Evolutionary conservation across 2,888 invertebrate species (phyloP).

Genomic region (Invenusta paracnida): DNA sequence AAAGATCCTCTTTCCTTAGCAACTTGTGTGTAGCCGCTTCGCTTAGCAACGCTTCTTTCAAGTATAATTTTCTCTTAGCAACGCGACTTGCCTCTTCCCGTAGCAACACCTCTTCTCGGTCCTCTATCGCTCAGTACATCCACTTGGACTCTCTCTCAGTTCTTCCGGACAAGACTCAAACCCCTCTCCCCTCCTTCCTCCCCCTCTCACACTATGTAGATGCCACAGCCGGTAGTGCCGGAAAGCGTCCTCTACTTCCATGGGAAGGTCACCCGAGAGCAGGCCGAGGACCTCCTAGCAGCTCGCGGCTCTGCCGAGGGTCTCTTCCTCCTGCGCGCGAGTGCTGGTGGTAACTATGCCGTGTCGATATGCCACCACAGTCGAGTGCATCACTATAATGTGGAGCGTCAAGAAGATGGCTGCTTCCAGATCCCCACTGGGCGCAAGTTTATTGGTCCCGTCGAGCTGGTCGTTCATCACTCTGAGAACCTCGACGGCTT

Average conservation of each 20-base stretch:
- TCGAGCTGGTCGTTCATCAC: slow-evolving; percentile 58
- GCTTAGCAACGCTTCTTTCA: too few relatives aligned
- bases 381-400: slow-evolving; percentile 58
- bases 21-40: too few relatives aligned
- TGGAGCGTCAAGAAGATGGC: slow-evolving; percentile 58
- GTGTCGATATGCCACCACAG: slow-evolving; percentile 55
- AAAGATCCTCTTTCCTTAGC: too few relatives aligned
- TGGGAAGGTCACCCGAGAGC: slow-evolving; percentile 59
- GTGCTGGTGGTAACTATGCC: slow-evolving; percentile 58
- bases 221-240: slow-evolving; percentile 28
- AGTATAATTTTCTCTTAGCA: too few relatives aligned
- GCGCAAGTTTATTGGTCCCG: slow-evolving; percentile 53
- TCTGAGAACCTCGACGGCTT: slow-evolving; percentile 53
- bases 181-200: too few relatives aligned
- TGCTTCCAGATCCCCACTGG: slow-evolving; percentile 49
- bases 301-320: slow-evolving; percentile 52
- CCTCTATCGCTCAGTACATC: too few relatives aligned
- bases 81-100: too few relatives aligned
- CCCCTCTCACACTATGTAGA: too few relatives aligned
- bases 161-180: too few relatives aligned
- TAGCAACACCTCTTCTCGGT: too few relatives aligned
- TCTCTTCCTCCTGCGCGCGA: slow-evolving; percentile 57
- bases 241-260: slow-evolving; percentile 52
- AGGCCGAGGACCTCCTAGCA: slow-evolving; percentile 55
- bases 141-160: too few relatives aligned